These are phyloP conservation scores for Clarias gariepinus DNA, from an alignment of 2,113 vertebrate species.

Conservation along the genomic window DNA sequence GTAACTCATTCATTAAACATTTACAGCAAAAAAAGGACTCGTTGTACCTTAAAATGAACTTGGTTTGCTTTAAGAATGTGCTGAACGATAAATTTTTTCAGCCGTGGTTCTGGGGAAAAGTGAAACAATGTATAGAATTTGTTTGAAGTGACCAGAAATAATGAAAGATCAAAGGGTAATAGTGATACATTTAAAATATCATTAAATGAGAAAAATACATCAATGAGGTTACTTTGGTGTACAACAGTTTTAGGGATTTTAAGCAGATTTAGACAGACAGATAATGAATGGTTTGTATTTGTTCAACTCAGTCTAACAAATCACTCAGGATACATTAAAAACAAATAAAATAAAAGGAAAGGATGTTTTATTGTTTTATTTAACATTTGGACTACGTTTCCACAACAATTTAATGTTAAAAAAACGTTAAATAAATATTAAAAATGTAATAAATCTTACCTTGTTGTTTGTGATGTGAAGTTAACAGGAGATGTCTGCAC, in stretches of 20 bases:
- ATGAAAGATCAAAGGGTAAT: too few relatives aligned
- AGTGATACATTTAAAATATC: too few relatives aligned
- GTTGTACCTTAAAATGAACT: background rate
- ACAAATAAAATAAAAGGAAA: background rate
- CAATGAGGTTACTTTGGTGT: background rate
- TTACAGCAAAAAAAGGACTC: background rate
- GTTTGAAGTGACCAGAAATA: too few relatives aligned
- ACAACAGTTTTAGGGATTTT: too few relatives aligned
- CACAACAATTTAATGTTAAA: background rate
- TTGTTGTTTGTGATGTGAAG: background rate
- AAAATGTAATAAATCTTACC: background rate
- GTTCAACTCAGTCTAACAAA: background rate
- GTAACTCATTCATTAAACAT: background rate
- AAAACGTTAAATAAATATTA: background rate
- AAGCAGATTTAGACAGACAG: too few relatives aligned
- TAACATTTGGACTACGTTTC: background rate
- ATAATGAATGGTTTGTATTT: too few relatives aligned
- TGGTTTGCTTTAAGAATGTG: background rate
- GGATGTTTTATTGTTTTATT: background rate
- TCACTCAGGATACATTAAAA: background rate
- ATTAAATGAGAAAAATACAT: background rate
- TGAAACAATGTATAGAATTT: too few relatives aligned
- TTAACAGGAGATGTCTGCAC: background rate
- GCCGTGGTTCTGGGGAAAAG: background rate
- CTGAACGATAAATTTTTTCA: background rate